phyloP scores from a whole-genome alignment of 2,888 invertebrate genomes.

The Agrilus mali region DNA sequence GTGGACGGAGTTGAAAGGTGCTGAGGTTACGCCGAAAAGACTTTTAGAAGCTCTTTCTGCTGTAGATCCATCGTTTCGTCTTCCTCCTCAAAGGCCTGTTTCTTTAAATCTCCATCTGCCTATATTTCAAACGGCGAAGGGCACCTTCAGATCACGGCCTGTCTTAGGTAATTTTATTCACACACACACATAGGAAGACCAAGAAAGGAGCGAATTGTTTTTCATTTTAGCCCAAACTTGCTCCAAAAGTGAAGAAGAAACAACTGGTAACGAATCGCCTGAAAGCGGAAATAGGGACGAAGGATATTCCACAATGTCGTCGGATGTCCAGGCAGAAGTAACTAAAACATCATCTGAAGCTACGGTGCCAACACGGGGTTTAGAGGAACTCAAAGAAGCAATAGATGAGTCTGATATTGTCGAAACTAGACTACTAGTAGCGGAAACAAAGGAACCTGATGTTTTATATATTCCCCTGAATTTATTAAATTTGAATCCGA shows the following conservation, averaged over 20 bases:
- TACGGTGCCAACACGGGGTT: constrained; percentile 37
- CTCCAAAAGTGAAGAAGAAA: constrained; percentile 47
- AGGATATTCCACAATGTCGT: constrained; percentile 75
- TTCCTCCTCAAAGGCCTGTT: constrained; percentile 52
- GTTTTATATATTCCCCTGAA: constrained; percentile 57
- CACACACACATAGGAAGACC: not conserved
- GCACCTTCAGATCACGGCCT: constrained; percentile 31
- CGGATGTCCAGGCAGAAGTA: constrained; percentile 64
- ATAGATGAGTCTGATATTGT: constrained; percentile 57
- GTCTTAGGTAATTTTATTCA: constrained; percentile 28
- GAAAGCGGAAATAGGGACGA: constrained; percentile 69
- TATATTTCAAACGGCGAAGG: constrained; percentile 38
- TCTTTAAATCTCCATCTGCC: constrained; percentile 58
- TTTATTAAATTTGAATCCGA: constrained; percentile 34
- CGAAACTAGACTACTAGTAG: constrained; percentile 41
- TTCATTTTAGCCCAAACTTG: constrained; percentile 31
- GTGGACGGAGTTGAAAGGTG: constrained; percentile 51
- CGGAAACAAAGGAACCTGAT: constrained; percentile 48
- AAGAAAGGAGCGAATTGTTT: constrained; percentile 1
- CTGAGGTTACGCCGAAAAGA: constrained; percentile 50
- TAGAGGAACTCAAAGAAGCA: constrained; percentile 62
- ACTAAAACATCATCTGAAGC: constrained; percentile 31
- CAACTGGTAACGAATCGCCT: constrained; percentile 56
- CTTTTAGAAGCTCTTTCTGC: constrained; percentile 49
- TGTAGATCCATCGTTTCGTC: constrained; percentile 55